phyloP scores from a whole-genome alignment of 37 sponge, comb jelly and placozoan genomes.

The Amphimedon queenslandica region DNA sequence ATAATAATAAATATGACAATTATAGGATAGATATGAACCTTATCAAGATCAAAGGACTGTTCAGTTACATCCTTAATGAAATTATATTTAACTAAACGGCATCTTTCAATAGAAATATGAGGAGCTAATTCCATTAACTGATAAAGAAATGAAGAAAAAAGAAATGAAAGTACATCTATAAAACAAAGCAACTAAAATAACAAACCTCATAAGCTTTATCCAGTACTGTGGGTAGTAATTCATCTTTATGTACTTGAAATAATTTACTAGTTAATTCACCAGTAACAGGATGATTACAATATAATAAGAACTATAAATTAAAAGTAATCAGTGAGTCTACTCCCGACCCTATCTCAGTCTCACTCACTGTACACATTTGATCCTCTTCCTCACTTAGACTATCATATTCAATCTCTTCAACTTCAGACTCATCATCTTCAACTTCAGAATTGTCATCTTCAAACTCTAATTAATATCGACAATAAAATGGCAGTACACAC shows the following conservation, averaged over 20 bases:
- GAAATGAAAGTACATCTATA: not conserved
- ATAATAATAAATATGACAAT: not conserved
- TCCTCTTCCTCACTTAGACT: too few relatives aligned
- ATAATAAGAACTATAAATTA: constrained; percentile 60
- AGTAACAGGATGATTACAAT: constrained; percentile 50
- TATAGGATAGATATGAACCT: constrained; percentile 24
- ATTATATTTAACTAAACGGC: constrained; percentile 83
- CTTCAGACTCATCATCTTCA: too few relatives aligned
- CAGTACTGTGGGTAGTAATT: constrained; percentile 47
- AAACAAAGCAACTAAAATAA: not conserved
- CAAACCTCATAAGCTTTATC: not conserved
- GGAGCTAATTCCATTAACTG: constrained; percentile 60
- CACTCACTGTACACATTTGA: too few relatives aligned
- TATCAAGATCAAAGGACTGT: constrained; percentile 73
- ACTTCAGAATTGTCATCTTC: too few relatives aligned
- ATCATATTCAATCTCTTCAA: too few relatives aligned
- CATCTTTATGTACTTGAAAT: constrained; percentile 75
- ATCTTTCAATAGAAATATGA: constrained; percentile 60
- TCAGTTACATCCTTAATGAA: constrained; percentile 78
- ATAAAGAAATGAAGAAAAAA: not conserved
- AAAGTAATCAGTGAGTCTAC: too few relatives aligned
- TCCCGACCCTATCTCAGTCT: too few relatives aligned
- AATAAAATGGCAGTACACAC: too few relatives aligned
- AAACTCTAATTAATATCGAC: too few relatives aligned
- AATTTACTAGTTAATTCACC: constrained; percentile 35